Evolutionary conservation across 2,113 vertebrate genomes (phyloP).

Genomic region (Neotragus moschatus): DNA sequence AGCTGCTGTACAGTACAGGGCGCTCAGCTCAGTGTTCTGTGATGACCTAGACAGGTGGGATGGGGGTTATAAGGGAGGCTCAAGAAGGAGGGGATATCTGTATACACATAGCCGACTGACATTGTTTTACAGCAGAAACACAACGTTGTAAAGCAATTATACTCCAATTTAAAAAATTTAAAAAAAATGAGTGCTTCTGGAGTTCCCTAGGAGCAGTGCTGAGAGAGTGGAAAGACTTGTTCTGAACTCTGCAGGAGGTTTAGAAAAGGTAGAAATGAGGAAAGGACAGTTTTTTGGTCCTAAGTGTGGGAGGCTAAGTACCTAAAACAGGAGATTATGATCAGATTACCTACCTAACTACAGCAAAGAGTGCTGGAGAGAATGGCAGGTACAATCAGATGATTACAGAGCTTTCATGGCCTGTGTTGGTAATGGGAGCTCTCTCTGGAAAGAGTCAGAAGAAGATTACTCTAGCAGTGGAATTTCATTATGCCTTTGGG

Average conservation of each 20-base stretch:
- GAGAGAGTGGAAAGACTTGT: background rate
- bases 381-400: background rate
- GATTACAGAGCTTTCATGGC: background rate
- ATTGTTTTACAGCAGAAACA: background rate
- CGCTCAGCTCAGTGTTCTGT: background rate
- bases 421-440: background rate
- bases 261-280: conserved; percentile 25
- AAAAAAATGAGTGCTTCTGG: background rate
- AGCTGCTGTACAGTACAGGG: background rate
- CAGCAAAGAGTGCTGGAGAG: background rate
- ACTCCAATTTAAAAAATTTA: background rate
- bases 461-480: background rate
- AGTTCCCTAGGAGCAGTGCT: background rate
- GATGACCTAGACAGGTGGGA: background rate
- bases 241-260: background rate
- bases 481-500: background rate
- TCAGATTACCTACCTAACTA: background rate
- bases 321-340: background rate
- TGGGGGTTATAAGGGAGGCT: background rate
- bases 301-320: background rate
- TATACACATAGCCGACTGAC: background rate
- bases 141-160: background rate
- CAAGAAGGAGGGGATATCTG: background rate
- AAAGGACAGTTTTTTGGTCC: background rate
- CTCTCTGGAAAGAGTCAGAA: background rate